Evolutionary conservation across 64 coral and sea anemone species (phyloP).

Genomic region (Cladopsammia gracilis): DNA sequence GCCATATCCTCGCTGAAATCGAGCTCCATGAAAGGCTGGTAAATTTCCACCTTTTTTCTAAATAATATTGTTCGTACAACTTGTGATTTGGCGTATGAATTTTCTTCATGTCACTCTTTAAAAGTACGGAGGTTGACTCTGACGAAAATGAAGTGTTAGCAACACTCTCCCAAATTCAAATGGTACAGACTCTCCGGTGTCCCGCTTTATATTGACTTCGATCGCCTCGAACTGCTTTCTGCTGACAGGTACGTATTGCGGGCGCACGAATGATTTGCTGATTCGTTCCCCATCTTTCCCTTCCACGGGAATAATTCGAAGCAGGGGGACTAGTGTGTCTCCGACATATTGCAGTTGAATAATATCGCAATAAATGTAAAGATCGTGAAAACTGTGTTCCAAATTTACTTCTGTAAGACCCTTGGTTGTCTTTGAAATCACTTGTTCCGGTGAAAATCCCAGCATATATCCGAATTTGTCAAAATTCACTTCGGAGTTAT

Average conservation of each 20-base stretch:
- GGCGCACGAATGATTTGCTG: not conserved
- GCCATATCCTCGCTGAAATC: not conserved
- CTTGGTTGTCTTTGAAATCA: no score
- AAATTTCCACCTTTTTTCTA: not conserved
- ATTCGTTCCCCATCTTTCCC: not conserved
- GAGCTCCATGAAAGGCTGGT: not conserved
- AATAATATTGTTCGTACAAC: not conserved
- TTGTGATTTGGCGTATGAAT: not conserved
- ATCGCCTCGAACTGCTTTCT: not conserved
- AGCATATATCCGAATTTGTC: no score
- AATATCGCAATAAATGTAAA: no score
- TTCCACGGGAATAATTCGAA: not conserved
- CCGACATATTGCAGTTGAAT: no score
- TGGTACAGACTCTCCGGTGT: constrained; percentile 24
- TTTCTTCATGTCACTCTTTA: not conserved
- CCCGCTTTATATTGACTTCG: constrained; percentile 41
- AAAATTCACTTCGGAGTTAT: no score
- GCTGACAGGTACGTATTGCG: constrained; percentile 5
- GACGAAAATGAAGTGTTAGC: constrained; percentile 35
- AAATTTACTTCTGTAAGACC: no score
- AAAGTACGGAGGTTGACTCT: constrained; percentile 7
- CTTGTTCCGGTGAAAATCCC: no score
- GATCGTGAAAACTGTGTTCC: no score
- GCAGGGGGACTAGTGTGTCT: not conserved
- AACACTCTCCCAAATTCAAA: constrained; percentile 43